Base-by-base conservation (phyloP, 2,888 invertebrate genomes). In the Halictus ligatus region DNA sequence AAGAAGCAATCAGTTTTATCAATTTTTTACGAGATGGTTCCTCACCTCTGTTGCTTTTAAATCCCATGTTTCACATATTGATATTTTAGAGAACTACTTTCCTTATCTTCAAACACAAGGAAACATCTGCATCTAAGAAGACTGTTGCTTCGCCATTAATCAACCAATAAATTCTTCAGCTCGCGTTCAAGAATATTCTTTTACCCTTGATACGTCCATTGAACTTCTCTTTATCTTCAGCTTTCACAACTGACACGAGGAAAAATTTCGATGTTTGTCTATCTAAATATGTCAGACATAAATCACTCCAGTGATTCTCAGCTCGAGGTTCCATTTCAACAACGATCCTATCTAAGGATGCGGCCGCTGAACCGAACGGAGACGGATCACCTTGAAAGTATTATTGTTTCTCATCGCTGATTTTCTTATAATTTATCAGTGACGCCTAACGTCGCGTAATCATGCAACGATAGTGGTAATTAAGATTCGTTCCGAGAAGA, bases 401-500 rank as follows among this genome's bases (percentile, higher is more conserved):
- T 78, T 43, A 10, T 21, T 76, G 25, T 25, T 10, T 75, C 43
- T 25, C 15, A 77, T 46, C 25, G 67, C 43, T 29, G 46, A 67
- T 46, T 18, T 18, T 54, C 25, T 48, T 15, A 21, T 15, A 21
- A 40, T 78, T 54, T 78, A 78, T 46, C 64, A n/a, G 18, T 5
- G 40, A 43, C 46, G 46, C 3, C n/a, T 54, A 35, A 25, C 48
- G 74, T 79, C 43, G n/a, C 54, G 35, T 67, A 74, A 77, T 82
- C 43, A 83, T 74, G 46, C n/a, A 58, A 29, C 46, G 78, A 79
- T 35, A 75, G 46, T 15, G 58, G 54, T 73, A 84, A 79, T 85
- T 75, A 85, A 83, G 77, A 84, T 83, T 75, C 84, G 78, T 74
- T 60, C 74, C 48, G n/a, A 83, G 78, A 84, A 83, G 84, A 83